Percentiles rank a stretch among this genome's conserved stretches.
Conservation (phyloP, 2,797 vertebrate species). For the Crypturellus tataupa region DNA sequence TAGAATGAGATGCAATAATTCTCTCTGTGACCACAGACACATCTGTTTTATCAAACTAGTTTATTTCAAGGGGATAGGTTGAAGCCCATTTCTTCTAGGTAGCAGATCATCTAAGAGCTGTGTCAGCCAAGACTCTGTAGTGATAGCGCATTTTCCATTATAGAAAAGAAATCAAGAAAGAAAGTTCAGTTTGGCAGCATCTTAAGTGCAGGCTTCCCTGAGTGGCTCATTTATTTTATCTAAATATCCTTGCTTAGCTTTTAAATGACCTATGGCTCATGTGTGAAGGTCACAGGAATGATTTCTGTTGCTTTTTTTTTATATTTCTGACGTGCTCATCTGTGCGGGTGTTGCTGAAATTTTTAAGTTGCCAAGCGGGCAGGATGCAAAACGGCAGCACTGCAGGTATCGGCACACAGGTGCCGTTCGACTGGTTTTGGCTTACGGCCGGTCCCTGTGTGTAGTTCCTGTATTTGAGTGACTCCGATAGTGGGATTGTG, state of each 20-base stretch:
- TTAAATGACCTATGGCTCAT: neutral
- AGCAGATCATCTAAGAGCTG: neutral
- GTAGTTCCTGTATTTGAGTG: neutral
- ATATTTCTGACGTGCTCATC: neutral
- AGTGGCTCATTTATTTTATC: neutral
- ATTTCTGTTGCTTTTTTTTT: neutral
- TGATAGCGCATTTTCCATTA: neutral
- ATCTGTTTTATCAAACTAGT: neutral
- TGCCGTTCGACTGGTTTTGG: neutral
- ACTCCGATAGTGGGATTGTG: neutral
- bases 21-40: fast-evolving
- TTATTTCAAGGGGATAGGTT: fast-evolving
- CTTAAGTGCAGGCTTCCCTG: neutral
- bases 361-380: neutral
- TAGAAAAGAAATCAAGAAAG: neutral
- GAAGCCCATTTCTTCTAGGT: neutral
- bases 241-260: neutral
- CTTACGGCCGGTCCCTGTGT: neutral
- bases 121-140: neutral
- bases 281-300: neutral
- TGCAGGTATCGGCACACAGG: neutral
- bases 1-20: neutral
- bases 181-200: neutral
- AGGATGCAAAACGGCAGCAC: neutral
- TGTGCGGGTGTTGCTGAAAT: neutral